Conservation (phyloP, 1,140 invertebrate species). For the Habropoda laboriosa region DNA sequence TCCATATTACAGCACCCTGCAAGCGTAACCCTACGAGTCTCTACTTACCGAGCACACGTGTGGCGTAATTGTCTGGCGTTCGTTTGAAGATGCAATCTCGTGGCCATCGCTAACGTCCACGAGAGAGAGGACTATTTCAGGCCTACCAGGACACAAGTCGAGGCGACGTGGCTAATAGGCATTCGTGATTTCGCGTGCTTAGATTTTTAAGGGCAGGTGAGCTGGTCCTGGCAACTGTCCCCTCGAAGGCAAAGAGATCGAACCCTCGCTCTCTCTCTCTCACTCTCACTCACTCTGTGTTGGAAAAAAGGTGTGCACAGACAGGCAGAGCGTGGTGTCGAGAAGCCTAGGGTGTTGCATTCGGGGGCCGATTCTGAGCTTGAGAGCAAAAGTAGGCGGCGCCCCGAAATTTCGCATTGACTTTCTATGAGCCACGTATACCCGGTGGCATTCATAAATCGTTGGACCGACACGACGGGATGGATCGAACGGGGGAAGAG, state of each 20-base stretch:
- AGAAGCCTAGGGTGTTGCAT: conserved; percentile 40
- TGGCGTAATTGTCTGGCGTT: conserved; percentile 12
- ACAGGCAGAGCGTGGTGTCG: conserved; percentile 36
- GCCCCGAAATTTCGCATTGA: conserved; percentile 65
- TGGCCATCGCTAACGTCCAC: conserved; percentile 29
- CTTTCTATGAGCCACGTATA: conserved; percentile 48
- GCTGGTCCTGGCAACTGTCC: conserved; percentile 65
- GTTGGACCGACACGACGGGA: background rate
- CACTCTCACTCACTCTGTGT: too few species aligned
- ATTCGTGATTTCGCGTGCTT: conserved; percentile 74
- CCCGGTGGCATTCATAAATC: conserved; percentile 63
- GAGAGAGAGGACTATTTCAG: conserved; percentile 18
- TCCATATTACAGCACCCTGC: background rate
- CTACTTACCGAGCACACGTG: background rate
- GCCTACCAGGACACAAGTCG: conserved; percentile 40
- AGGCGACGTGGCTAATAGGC: conserved; percentile 62
- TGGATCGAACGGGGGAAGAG: background rate
- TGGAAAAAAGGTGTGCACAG: background rate
- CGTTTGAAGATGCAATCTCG: conserved; percentile 8
- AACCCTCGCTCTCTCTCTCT: conserved; percentile 23
- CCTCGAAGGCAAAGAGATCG: conserved; percentile 68
- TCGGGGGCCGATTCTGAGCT: conserved; percentile 18
- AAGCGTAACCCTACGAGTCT: background rate
- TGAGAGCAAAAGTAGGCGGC: conserved; percentile 58
- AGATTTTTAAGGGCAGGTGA: conserved; percentile 73